Evolutionary conservation across 2,113 vertebrate species (phyloP).

Genomic region (Sphyrna mokarran): DNA sequence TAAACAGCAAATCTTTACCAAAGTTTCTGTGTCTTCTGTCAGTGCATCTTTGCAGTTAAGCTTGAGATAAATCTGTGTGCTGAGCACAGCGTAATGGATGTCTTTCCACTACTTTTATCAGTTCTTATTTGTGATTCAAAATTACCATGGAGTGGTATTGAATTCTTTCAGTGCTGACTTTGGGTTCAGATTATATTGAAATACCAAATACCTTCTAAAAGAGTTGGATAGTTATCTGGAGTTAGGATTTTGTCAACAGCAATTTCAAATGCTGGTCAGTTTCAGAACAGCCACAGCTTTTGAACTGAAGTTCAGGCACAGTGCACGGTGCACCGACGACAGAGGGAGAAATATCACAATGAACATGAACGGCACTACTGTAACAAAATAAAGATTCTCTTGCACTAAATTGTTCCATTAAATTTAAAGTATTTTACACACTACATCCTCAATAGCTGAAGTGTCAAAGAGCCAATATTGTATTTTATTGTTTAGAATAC

Average conservation of each 20-base stretch:
- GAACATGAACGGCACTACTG: neutral
- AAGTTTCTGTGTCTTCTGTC: neutral
- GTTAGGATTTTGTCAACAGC: neutral
- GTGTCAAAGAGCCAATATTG: neutral
- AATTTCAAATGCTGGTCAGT: too few species aligned
- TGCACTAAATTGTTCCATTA: neutral
- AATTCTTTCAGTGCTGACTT: neutral
- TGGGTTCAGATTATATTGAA: neutral
- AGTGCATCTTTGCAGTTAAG: neutral
- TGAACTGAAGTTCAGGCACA: neutral
- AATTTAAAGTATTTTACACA: neutral
- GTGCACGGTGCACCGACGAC: neutral
- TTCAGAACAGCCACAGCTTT: too few species aligned
- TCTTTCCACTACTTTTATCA: neutral
- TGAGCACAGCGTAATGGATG: neutral
- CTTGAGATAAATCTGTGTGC: neutral
- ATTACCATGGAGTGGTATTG: neutral
- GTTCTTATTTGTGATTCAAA: neutral
- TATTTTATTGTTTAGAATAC: neutral
- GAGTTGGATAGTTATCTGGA: neutral
- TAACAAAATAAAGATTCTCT: neutral
- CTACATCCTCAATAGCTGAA: neutral
- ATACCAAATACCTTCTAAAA: neutral
- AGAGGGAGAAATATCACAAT: neutral
- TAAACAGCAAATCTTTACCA: neutral